Evolutionary conservation across 2,888 invertebrate species (phyloP), one percentile per base, ranked within the genome.

Genomic region (Gymnoscelis rufifasciata): DNA sequence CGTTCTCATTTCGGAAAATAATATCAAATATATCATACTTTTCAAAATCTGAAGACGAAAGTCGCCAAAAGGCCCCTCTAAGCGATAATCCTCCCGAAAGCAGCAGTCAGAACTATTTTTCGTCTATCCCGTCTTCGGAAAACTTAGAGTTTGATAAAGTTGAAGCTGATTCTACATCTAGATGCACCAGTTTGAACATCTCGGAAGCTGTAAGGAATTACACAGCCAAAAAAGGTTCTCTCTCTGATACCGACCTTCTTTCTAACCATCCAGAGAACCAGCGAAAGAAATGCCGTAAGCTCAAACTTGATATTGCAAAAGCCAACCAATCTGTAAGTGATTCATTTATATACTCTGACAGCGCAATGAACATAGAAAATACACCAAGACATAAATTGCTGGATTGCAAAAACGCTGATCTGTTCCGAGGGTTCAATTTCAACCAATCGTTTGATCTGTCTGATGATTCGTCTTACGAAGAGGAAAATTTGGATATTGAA

Each of bases 1-100:
- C 87, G 73, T 88, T 87, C 64, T 82, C 88, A 2, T 57, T 88
- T 38, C 62, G 83, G 52, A 83, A 79, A 63, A 88, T 88, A 70
- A 64, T 87, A 40, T 84, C 84, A 3, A 86, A 83, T 52, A 88
- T 87, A 35, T 76, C 67, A 1, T 88, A 87, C 56, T 88, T 88
- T 51, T 73, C 83, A 13, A 84, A 83, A 56, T 62, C 82, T 6
- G 74, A 72, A 0, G 57, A 48, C 3, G 57, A 47, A 24, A 45
- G 31, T 19, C 10, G 15, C n/a, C 47, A 49, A 0, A 56, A 59
- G 2, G 52, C 51, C 2, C 52, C 52, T 1, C 15, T 14, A 2
- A 35, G 19, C 19, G 35, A 35, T 2, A 10, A 7, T 7, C 11
- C 7, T 15, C 10, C n/a, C 3, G 35, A 10, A 7, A 15, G 3